These are phyloP conservation scores for Apodemus agrarius DNA, from an alignment of 2,797 vertebrate species.

Conservation along the genomic window DNA sequence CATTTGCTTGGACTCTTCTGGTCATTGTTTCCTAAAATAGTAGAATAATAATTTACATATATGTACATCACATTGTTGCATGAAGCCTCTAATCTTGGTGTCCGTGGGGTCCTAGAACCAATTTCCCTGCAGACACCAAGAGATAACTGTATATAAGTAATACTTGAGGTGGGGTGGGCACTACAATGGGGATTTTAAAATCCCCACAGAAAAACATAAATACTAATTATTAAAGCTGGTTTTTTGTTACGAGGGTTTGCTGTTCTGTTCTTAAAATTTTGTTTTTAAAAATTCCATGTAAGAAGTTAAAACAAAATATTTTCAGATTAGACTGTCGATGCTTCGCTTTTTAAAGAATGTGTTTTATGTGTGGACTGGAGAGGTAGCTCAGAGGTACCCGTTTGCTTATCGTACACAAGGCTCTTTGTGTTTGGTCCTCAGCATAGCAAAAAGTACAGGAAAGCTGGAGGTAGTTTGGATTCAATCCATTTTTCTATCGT, in stretches of 20 bases:
- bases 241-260: background rate
- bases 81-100: background rate
- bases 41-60: background rate
- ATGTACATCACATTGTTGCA: background rate
- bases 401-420: background rate
- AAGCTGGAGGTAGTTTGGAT: background rate
- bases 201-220: background rate
- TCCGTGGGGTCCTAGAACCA: background rate
- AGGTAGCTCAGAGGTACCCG: background rate
- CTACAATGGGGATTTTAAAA: background rate
- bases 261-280: background rate
- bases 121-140: background rate
- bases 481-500: background rate
- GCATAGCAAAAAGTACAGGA: background rate
- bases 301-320: slow-evolving; percentile 11
- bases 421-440: background rate
- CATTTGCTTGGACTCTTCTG: background rate
- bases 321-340: background rate
- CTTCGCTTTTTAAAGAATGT: background rate
- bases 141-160: background rate
- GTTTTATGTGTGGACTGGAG: background rate
- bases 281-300: background rate
- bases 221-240: slow-evolving; percentile 12
- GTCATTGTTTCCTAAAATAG: background rate
- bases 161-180: background rate